These are phyloP conservation scores for Sminthurinus aureus DNA, from an alignment of 2,888 invertebrate species.

Conservation along the genomic window DNA sequence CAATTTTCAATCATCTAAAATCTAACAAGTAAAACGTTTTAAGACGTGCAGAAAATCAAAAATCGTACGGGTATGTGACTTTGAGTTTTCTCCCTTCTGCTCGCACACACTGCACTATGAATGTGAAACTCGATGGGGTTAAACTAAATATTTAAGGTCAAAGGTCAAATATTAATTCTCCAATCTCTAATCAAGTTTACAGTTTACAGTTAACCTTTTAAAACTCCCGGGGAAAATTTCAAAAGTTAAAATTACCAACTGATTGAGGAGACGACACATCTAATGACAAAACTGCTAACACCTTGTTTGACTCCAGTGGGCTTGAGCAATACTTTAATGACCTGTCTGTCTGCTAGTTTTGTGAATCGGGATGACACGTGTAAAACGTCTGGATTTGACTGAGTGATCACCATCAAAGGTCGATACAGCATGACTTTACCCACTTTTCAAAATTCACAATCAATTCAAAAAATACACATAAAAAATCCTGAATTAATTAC, in stretches of 20 bases:
- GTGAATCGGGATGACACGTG: slow-evolving; percentile 11
- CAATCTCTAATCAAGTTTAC: too few relatives aligned
- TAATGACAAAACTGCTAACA: slow-evolving; percentile 30
- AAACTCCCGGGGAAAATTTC: neutral
- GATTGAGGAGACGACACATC: slow-evolving; percentile 32
- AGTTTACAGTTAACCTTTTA: slow-evolving; percentile 1
- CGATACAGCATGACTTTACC: slow-evolving; percentile 32
- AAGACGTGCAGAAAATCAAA: too few relatives aligned
- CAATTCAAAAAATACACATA: too few relatives aligned
- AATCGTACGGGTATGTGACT: slow-evolving; percentile 29
- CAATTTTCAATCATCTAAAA: neutral
- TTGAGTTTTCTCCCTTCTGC: slow-evolving; percentile 12
- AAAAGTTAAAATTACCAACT: slow-evolving; percentile 26
- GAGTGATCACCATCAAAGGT: slow-evolving; percentile 25
- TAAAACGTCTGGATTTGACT: slow-evolving; percentile 32
- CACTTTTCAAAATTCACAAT: slow-evolving; percentile 8
- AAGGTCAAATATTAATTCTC: neutral
- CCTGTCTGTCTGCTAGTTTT: neutral
- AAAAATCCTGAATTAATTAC: neutral
- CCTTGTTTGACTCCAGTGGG: slow-evolving; percentile 33
- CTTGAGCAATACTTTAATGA: slow-evolving; percentile 16
- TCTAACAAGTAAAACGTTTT: too few relatives aligned
- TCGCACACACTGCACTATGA: slow-evolving; percentile 33
- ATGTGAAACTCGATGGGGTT: slow-evolving; percentile 32
- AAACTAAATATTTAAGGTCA: neutral